Conservation (phyloP, 2,797 vertebrate genomes). For the Epinephelus coioides region DNA sequence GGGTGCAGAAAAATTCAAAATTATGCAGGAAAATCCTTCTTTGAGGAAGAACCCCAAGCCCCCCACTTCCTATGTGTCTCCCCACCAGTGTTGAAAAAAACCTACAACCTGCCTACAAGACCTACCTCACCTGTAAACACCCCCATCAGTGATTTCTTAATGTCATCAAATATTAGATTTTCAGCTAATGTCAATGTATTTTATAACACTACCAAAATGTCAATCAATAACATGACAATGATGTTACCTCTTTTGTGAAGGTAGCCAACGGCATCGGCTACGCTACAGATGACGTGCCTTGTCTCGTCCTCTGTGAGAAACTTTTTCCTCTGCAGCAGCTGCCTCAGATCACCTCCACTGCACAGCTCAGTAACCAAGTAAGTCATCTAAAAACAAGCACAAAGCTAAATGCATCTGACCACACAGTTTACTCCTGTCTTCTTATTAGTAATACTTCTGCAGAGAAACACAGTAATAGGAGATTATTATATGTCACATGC, state of each 20-base stretch:
- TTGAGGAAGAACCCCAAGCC: too few relatives aligned
- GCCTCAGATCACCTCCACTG: slow-evolving; percentile 89
- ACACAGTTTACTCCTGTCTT: slow-evolving; percentile 32
- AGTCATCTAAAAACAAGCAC: slow-evolving; percentile 82
- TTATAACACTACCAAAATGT: slow-evolving; percentile 26
- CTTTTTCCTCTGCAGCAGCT: slow-evolving; percentile 84
- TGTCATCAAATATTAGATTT: neutral
- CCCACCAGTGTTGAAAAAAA: too few relatives aligned
- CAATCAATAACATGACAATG: slow-evolving; percentile 9
- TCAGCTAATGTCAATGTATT: neutral
- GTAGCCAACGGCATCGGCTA: slow-evolving; percentile 87
- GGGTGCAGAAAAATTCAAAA: too few relatives aligned
- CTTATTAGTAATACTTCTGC: slow-evolving; percentile 34
- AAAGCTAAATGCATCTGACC: slow-evolving; percentile 35
- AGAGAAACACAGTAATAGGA: slow-evolving; percentile 16
- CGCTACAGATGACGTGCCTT: slow-evolving; percentile 87
- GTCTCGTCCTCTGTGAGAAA: slow-evolving; percentile 90
- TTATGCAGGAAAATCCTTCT: too few relatives aligned
- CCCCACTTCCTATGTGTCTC: too few relatives aligned
- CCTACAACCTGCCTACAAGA: too few relatives aligned
- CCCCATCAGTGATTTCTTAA: neutral
- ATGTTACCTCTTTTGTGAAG: slow-evolving; percentile 88
- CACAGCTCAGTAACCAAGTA: slow-evolving; percentile 92
- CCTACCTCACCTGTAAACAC: neutral
- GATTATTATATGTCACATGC: slow-evolving; percentile 32